These are phyloP conservation scores for Labeo catla DNA, from an alignment of 2,113 vertebrate species.

Conservation along the genomic window DNA sequence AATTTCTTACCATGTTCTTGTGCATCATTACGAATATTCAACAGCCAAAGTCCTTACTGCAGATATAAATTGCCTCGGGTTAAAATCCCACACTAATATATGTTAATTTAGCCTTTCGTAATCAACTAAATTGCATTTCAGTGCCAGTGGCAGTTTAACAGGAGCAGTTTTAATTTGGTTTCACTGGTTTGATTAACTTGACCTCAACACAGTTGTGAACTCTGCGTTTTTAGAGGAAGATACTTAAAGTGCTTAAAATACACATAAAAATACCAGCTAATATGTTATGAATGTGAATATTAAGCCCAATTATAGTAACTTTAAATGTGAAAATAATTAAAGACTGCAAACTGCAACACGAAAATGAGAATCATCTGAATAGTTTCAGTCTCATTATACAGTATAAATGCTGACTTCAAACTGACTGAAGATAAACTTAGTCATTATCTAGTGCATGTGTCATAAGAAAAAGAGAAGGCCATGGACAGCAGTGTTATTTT, in stretches of 20 bases:
- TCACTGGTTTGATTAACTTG: not conserved
- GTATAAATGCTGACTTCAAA: not conserved
- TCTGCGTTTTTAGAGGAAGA: not conserved
- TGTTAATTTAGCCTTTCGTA: conserved; percentile 6
- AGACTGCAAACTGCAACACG: not conserved
- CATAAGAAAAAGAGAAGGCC: not conserved
- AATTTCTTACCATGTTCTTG: not conserved
- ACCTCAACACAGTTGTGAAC: not conserved
- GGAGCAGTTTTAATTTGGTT: conserved; percentile 6
- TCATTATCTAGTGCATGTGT: not conserved
- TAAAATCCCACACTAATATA: conserved; percentile 1
- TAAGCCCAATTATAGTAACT: not conserved
- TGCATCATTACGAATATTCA: not conserved
- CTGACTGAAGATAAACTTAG: not conserved
- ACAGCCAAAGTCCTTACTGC: not conserved
- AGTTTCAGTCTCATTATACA: not conserved
- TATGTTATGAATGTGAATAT: not conserved
- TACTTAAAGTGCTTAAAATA: not conserved
- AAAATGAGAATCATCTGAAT: not conserved
- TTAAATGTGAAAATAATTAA: not conserved
- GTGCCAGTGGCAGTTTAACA: not conserved
- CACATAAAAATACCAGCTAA: not conserved
- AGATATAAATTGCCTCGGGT: not conserved
- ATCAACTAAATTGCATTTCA: not conserved
- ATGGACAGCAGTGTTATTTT: not conserved